These are phyloP conservation scores for Clarias gariepinus DNA, from an alignment of 2,113 vertebrate genomes.

Conservation along the genomic window DNA sequence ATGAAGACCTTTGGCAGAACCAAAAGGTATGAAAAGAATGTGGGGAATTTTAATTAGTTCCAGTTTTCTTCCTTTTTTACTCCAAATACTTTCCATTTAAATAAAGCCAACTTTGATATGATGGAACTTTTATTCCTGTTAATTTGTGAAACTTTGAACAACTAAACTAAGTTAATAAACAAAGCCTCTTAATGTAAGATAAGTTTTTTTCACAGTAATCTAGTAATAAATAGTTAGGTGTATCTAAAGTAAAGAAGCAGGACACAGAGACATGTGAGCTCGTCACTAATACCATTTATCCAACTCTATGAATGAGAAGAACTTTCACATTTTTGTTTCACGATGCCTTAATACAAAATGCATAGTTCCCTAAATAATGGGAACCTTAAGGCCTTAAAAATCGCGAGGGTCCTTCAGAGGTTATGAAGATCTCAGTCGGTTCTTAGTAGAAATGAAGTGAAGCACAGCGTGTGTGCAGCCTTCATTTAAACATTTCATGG, in stretches of 20 bases:
- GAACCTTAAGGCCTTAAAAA: not conserved
- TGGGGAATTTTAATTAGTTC: slow-evolving; percentile 75
- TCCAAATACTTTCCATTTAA: slow-evolving; percentile 44
- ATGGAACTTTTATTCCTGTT: slow-evolving; percentile 52
- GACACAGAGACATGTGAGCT: slow-evolving; percentile 3
- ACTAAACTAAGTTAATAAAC: slow-evolving; percentile 26
- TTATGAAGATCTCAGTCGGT: slow-evolving; percentile 3
- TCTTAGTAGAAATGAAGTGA: slow-evolving; percentile 17
- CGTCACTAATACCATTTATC: slow-evolving; percentile 10
- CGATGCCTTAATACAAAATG: not conserved
- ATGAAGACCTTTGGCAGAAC: slow-evolving; percentile 69
- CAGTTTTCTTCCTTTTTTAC: slow-evolving; percentile 61
- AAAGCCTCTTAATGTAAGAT: slow-evolving; percentile 9
- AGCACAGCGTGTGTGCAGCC: slow-evolving; percentile 7
- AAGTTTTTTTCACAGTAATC: slow-evolving; percentile 4
- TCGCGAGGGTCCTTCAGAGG: not conserved
- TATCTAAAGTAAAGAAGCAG: slow-evolving; percentile 18
- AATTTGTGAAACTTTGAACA: slow-evolving; percentile 44
- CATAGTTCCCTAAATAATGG: not conserved
- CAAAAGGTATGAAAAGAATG: slow-evolving; percentile 70
- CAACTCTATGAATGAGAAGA: not conserved
- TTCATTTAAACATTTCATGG: slow-evolving; percentile 49
- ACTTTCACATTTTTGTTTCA: slow-evolving; percentile 9
- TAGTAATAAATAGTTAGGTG: slow-evolving; percentile 13
- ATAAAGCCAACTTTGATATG: slow-evolving; percentile 56